Percentiles rank a stretch among this genome's conserved stretches.
These are phyloP conservation scores for Plagiodera versicolora DNA, from an alignment of 2,888 invertebrate genomes.

Conservation along the genomic window DNA sequence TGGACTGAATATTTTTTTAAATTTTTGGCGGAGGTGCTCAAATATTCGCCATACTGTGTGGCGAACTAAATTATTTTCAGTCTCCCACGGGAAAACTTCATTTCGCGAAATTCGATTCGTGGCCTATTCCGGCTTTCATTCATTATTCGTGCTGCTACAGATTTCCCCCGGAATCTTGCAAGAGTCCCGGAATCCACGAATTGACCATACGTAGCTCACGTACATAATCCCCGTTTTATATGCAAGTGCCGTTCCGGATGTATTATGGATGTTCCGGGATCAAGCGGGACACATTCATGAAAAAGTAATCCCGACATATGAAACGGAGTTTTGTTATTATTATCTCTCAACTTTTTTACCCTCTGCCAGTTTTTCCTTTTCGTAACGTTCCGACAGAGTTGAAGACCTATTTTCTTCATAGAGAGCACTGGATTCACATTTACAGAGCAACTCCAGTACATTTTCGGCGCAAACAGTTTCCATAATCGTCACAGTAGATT, in stretches of 20 bases:
- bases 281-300: conserved; percentile 30
- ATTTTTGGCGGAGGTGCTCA: no score
- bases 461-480: no score
- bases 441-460: no score
- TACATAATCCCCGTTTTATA: conserved; percentile 33
- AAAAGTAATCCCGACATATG: conserved; percentile 35
- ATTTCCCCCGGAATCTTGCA: conserved; percentile 12
- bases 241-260: conserved; percentile 24
- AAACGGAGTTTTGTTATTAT: conserved; percentile 26
- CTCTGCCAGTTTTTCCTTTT: neutral
- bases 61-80: no score
- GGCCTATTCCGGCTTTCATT: neutral
- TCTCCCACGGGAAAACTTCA: no score
- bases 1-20: no score
- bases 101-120: no score
- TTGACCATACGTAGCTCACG: conserved; percentile 35
- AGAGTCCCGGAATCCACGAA: conserved; percentile 22
- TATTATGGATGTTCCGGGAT: conserved; percentile 23
- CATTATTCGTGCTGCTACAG: neutral
- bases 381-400: neutral
- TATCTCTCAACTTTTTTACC: conserved; percentile 19
- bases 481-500: no score
- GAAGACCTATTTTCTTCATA: no score
- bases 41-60: no score
- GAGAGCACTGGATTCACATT: no score